Evolutionary conservation across 2,113 vertebrate species (phyloP), one percentile per base, ranked within the genome.

Genomic region (Buteo buteo): DNA sequence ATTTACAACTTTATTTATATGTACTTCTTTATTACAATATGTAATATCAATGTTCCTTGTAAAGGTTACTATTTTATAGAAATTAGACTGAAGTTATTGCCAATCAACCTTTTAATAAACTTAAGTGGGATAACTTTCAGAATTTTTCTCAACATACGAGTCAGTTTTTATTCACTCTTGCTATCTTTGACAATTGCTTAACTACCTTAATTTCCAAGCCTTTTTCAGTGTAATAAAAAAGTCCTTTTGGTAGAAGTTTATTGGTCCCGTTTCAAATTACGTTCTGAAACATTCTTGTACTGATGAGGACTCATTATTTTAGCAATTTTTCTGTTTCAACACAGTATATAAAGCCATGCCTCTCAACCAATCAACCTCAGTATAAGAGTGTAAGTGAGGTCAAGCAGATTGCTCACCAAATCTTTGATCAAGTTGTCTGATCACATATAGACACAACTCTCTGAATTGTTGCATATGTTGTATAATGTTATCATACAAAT

Each of bases 331-430:
- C 96, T 96, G 91, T 97, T 96, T 95, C 91, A 97, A 94, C 85
- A 97, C 97, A 97, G 65, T 96, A 91, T 94, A 95, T 94, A 96
- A 96, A 97, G 94, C 95, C 97, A 97, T 96, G 96, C 95, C 96
- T 98, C 91, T 97, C 87, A 96, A 96, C 82, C 79, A 97, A 49
- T 96, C 95, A 97, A 96, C 95, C 97, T 97, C 95, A 96, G 96
- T 93, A 82, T 90, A 93, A 95, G 95, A 98, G 94, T 95, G 94
- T 96, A 97, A 97, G 96, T 93, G 92, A 98, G 95, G 92, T 97
- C 95, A 97, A 94, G 91, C 72, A 96, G 86, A 97, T 82, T 94
- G 73, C 83, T 98, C 81, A 96, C 90, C 96, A 93, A 96, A 95
- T 97, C 93, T 97, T 88, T 94, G 94, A 97, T 91, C 96, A 88